phyloP scores from a whole-genome alignment of 2,888 invertebrate genomes.

The Yponomeuta sedellus region DNA sequence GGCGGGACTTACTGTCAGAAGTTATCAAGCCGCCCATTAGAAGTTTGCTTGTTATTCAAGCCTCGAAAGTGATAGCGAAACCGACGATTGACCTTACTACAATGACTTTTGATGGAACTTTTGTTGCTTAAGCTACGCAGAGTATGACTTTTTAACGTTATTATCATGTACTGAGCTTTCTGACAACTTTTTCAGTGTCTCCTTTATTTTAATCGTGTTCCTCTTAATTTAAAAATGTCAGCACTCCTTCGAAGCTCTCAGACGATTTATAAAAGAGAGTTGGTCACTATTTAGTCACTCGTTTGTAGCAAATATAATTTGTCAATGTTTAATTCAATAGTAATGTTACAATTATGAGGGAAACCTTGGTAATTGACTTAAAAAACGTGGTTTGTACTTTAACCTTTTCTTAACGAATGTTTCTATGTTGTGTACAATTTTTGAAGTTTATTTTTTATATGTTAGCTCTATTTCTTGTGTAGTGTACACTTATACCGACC shows the following conservation, averaged over 20 bases:
- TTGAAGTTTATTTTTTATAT: conserved; percentile 62
- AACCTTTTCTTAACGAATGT: conserved; percentile 28
- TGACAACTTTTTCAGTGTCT: neutral
- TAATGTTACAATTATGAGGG: neutral
- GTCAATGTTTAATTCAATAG: neutral
- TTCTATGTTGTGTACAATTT: conserved; percentile 50
- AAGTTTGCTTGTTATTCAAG: too few species aligned
- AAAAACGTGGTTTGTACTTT: conserved; percentile 30
- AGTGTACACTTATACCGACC: conserved; percentile 25
- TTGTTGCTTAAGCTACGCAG: neutral
- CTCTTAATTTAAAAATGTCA: neutral
- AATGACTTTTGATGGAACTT: neutral
- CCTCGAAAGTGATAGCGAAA: neutral
- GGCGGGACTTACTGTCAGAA: too few species aligned
- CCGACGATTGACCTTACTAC: neutral
- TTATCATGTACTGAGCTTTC: neutral
- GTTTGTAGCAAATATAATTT: neutral
- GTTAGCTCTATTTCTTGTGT: conserved; percentile 30
- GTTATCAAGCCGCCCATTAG: too few species aligned
- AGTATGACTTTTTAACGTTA: neutral
- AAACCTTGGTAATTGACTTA: neutral
- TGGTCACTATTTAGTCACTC: neutral
- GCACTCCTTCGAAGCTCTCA: neutral
- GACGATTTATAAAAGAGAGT: neutral
- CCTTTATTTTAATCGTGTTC: neutral